Evolutionary conservation across 2,113 vertebrate genomes (phyloP).

Genomic region (Tinamus guttatus): DNA sequence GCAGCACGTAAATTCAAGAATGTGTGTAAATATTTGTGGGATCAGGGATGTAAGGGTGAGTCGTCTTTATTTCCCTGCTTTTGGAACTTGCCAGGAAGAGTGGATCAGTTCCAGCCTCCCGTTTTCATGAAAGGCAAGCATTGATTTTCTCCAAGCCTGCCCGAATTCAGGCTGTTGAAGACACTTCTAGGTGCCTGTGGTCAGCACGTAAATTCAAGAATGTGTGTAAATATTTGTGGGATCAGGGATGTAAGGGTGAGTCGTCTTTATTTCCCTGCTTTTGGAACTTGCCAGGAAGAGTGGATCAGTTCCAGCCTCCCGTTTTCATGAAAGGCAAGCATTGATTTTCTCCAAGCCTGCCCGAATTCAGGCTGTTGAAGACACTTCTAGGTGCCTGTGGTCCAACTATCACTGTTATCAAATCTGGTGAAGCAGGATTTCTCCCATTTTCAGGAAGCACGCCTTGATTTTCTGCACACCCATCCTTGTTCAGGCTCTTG

Average conservation of each 20-base stretch:
- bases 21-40: not conserved
- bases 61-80: not conserved
- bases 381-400: not conserved
- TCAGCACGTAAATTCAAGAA: not conserved
- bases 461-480: not conserved
- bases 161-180: not conserved
- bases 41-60: not conserved
- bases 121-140: not conserved
- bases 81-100: not conserved
- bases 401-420: not conserved
- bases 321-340: not conserved
- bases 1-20: accelerated
- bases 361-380: not conserved
- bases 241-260: not conserved
- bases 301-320: not conserved
- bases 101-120: not conserved
- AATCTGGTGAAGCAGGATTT: not conserved
- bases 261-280: not conserved
- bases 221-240: not conserved
- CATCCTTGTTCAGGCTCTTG: not conserved
- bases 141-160: not conserved
- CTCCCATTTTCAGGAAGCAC: not conserved
- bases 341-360: not conserved
- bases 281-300: not conserved
- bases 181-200: not conserved